Evolutionary conservation across 2,113 vertebrate species (phyloP).

Genomic region (Nesogale talazaci): DNA sequence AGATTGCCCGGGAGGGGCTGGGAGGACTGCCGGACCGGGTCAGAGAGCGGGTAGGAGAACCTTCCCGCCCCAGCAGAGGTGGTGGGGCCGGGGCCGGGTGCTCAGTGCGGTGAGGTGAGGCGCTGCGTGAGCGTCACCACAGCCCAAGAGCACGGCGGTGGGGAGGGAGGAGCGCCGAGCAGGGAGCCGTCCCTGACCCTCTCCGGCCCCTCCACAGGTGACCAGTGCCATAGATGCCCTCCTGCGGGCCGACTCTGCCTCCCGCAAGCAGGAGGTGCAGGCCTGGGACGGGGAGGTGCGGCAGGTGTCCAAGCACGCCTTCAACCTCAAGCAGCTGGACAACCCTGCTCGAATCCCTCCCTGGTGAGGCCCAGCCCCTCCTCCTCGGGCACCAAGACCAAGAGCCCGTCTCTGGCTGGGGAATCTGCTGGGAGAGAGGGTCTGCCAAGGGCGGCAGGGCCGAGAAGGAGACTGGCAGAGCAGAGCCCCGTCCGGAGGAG

Average conservation of each 20-base stretch:
- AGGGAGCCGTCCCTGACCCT: conserved; percentile 11
- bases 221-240: conserved; percentile 94
- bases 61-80: background rate
- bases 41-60: conserved; percentile 92
- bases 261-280: conserved; percentile 95
- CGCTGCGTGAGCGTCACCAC: background rate
- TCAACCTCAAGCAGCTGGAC: conserved; percentile 95
- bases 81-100: background rate
- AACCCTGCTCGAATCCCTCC: conserved; percentile 96
- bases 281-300: conserved; percentile 99
- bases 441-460: too few relatives aligned
- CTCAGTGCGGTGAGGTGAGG: background rate
- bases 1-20: conserved; percentile 94
- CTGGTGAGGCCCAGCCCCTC: conserved; percentile 86
- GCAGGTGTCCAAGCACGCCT: conserved; percentile 94
- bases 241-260: conserved; percentile 95
- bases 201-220: conserved; percentile 86
- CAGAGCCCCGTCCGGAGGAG: background rate
- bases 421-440: background rate
- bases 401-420: background rate
- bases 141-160: background rate
- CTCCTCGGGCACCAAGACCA: background rate
- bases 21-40: conserved; percentile 93
- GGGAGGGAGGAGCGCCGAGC: too few relatives aligned
- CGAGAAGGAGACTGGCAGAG: background rate